Evolutionary conservation across 2,888 invertebrate species (phyloP).

Genomic region (Terebella lapidaria): DNA sequence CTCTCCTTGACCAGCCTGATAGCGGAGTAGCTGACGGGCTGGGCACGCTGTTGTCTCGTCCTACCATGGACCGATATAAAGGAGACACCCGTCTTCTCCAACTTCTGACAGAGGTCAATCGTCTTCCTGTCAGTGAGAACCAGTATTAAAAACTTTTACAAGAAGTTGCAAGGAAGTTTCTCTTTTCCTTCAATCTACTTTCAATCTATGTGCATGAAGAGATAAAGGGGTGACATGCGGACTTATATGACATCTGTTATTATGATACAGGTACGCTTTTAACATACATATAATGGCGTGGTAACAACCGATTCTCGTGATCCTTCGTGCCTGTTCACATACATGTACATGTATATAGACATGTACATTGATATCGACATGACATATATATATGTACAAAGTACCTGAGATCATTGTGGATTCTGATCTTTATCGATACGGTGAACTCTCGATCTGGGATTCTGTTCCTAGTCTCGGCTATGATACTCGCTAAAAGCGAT

Average conservation of each 20-base stretch:
- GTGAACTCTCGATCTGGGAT: constrained; percentile 69
- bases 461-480: constrained; percentile 69
- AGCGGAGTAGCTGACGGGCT: constrained; percentile 64
- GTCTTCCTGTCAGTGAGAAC: constrained; percentile 60
- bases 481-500: constrained; percentile 74
- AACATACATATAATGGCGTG: too few species aligned
- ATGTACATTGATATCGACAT: too few species aligned
- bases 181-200: too few species aligned
- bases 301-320: too few species aligned
- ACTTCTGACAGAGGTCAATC: constrained; percentile 71
- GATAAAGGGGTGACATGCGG: too few species aligned
- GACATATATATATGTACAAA: too few species aligned
- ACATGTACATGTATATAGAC: too few species aligned
- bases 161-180: too few species aligned
- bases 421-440: constrained; percentile 86
- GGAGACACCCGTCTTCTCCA: constrained; percentile 80
- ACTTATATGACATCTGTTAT: too few species aligned
- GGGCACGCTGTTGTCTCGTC: constrained; percentile 74
- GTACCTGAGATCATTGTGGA: constrained; percentile 67
- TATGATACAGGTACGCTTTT: too few species aligned
- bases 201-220: too few species aligned
- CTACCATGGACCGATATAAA: constrained; percentile 89
- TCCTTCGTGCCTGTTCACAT: too few species aligned
- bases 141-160: neutral
- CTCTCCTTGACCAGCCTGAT: constrained; percentile 69